Conservation (phyloP, 2,113 vertebrate genomes). For the Heteronetta atricapilla region DNA sequence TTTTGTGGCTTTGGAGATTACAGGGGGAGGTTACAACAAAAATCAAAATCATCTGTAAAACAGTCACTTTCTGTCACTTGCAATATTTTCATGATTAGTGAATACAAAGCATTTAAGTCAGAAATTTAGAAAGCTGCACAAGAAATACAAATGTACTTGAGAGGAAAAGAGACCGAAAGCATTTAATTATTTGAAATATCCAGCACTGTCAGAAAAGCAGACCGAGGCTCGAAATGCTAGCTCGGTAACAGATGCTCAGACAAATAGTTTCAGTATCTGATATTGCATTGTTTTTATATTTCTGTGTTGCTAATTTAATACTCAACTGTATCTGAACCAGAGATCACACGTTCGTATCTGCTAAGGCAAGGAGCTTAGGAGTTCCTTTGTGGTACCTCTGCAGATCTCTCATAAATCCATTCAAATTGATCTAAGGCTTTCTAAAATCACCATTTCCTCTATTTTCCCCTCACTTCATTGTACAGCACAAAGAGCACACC, state of each 20-base stretch:
- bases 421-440: neutral
- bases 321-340: neutral
- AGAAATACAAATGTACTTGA: neutral
- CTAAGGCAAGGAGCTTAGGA: neutral
- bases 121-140: conserved; percentile 5
- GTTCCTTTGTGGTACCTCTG: neutral
- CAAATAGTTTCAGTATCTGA: neutral
- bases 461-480: neutral
- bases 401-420: neutral
- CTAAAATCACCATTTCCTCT: neutral
- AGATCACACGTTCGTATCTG: neutral
- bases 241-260: neutral
- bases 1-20: conserved; percentile 1
- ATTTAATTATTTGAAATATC: neutral
- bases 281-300: neutral
- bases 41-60: conserved; percentile 15
- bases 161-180: neutral
- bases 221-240: neutral
- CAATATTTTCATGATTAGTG: neutral
- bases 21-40: neutral
- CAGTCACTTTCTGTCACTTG: neutral
- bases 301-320: neutral
- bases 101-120: conserved; percentile 12
- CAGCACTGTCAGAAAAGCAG: neutral
- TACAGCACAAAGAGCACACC: neutral